phyloP scores from a whole-genome alignment of 2,888 invertebrate genomes.

The Agrilus biguttatus region DNA sequence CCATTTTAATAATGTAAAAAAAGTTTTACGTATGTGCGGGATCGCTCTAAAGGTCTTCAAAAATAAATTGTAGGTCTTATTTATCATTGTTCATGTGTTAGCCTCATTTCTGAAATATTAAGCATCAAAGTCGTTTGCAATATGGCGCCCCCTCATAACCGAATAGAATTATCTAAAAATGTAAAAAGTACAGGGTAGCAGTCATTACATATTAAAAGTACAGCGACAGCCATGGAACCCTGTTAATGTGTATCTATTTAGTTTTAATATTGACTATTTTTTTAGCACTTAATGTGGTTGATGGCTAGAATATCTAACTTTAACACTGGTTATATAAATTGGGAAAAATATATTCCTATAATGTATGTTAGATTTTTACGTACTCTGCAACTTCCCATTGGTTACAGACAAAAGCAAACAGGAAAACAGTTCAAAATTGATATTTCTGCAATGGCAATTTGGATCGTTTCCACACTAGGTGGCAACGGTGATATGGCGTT shows the following conservation, averaged over 20 bases:
- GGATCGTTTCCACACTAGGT: conserved; percentile 50
- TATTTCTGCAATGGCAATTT: conserved; percentile 37
- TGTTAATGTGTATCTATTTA: not conserved
- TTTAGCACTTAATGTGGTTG: conserved; percentile 54
- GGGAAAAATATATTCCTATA: conserved; percentile 68
- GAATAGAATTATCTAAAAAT: too few relatives aligned
- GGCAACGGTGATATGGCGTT: conserved; percentile 50
- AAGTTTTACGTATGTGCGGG: too few relatives aligned
- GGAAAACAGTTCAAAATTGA: conserved; percentile 36
- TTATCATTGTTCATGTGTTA: not conserved
- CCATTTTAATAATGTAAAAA: too few relatives aligned
- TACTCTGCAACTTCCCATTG: conserved; percentile 64
- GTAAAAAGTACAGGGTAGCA: too few relatives aligned
- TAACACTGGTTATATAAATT: conserved; percentile 74
- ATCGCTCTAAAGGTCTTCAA: not conserved
- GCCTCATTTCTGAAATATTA: too few relatives aligned
- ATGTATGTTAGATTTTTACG: conserved; percentile 62
- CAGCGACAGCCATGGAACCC: too few relatives aligned
- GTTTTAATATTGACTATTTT: conserved; percentile 4
- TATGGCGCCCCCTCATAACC: too few relatives aligned
- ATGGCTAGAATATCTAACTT: conserved; percentile 57
- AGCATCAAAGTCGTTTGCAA: too few relatives aligned
- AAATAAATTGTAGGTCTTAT: not conserved
- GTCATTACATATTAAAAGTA: too few relatives aligned
- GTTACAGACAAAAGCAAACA: conserved; percentile 50